These are phyloP conservation scores for Meteorus sp. DNA, from an alignment of 1,140 invertebrate genomes.

Conservation along the genomic window DNA sequence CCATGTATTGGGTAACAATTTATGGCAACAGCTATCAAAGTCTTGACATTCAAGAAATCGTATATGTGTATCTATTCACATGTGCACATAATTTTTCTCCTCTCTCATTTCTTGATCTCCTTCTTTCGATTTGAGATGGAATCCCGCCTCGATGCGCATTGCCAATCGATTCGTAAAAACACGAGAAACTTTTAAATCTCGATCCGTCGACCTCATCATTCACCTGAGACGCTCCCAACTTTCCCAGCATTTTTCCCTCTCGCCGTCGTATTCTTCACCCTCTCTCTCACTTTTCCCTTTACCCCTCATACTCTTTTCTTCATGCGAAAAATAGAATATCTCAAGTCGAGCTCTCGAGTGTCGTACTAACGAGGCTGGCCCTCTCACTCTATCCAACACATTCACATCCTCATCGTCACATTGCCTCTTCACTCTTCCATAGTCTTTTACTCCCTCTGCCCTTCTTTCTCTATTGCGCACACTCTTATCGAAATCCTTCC, in stretches of 20 bases:
- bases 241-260: not conserved
- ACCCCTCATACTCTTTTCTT: not conserved
- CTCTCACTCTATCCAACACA: not conserved
- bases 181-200: conserved; percentile 17
- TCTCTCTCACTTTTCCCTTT: not conserved
- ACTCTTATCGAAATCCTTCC: conserved; percentile 46
- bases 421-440: too few species aligned
- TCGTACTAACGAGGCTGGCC: conserved; percentile 20
- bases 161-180: not conserved
- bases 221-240: conserved; percentile 6
- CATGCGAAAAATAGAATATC: conserved; percentile 16
- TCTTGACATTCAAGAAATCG: conserved; percentile 8
- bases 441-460: too few species aligned
- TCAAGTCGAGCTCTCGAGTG: conserved; percentile 21
- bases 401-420: conserved; percentile 1
- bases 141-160: not conserved
- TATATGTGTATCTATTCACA: not conserved
- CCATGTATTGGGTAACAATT: not conserved
- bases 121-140: too few species aligned
- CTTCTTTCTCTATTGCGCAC: conserved; percentile 21
- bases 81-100: too few species aligned
- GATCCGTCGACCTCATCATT: conserved; percentile 19
- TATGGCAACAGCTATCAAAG: conserved; percentile 6
- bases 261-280: conserved; percentile 10
- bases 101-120: not conserved